Conservation (phyloP, 2,113 vertebrate genomes). For the Clarias gariepinus region DNA sequence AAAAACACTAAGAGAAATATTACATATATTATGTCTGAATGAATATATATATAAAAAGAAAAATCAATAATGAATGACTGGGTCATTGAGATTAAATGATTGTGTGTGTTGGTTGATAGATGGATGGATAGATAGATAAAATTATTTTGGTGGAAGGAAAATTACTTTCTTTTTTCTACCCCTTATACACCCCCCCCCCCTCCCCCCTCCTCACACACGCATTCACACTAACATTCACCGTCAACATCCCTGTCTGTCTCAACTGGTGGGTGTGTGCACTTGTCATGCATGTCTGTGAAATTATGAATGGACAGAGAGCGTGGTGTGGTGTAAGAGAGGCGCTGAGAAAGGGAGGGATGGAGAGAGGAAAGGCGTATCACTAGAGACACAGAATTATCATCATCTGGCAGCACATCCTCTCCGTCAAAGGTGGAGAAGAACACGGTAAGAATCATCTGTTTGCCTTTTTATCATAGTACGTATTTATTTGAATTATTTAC, state of each 20-base stretch:
- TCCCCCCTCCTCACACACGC: no score
- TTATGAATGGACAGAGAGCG: constrained; percentile 67
- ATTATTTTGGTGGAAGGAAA: neutral
- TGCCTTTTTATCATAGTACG: neutral
- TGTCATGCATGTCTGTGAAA: constrained; percentile 44
- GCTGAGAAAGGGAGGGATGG: constrained; percentile 44
- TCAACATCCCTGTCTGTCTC: constrained; percentile 30
- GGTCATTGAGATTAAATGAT: no score
- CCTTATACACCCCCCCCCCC: neutral
- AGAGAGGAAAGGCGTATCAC: constrained; percentile 54
- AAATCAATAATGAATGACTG: no score
- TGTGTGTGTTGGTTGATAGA: no score
- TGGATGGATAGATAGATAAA: no score
- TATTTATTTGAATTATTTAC: neutral
- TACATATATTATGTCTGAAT: no score
- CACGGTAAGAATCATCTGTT: constrained; percentile 38
- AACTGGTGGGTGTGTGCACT: constrained; percentile 39
- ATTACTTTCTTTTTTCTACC: neutral
- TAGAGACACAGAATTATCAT: neutral
- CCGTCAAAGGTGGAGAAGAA: constrained; percentile 21
- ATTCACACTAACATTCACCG: neutral
- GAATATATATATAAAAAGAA: neutral
- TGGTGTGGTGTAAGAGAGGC: constrained; percentile 63
- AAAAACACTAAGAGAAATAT: no score
- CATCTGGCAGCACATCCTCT: constrained; percentile 28